A percentile compares a stretch with the other conserved stretches of the same genome.
These are phyloP conservation scores for Teleopsis dalmanni DNA, from an alignment of 1,140 invertebrate genomes.

Conservation along the genomic window DNA sequence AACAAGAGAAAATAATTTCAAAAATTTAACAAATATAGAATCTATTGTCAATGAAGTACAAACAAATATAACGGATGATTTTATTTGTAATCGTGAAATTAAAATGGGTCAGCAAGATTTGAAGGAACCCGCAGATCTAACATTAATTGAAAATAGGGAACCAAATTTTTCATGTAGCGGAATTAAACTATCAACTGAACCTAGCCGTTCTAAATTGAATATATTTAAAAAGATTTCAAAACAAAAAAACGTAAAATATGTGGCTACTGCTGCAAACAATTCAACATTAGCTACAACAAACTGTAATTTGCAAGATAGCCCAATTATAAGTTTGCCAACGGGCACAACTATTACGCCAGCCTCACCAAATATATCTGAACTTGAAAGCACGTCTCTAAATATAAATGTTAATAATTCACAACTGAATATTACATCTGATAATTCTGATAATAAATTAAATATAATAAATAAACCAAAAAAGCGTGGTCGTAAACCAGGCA, in stretches of 20 bases:
- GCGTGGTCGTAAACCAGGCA: conserved; percentile 33
- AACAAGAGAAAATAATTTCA: no score
- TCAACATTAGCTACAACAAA: no score
- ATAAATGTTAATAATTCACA: background rate
- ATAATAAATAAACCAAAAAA: conserved; percentile 24
- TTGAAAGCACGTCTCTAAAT: background rate
- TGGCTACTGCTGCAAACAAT: no score
- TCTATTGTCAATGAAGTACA: no score
- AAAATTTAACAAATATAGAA: no score
- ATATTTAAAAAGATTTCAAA: conserved; percentile 72
- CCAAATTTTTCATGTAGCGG: background rate
- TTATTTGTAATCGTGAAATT: no score
- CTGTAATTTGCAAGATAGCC: no score
- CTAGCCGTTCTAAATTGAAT: conserved; percentile 73
- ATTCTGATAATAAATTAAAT: background rate
- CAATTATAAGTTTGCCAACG: conserved; percentile 28
- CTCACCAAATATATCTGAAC: conserved; percentile 5
- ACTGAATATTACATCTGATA: background rate
- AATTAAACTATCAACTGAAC: conserved; percentile 60
- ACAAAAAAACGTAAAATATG: no score
- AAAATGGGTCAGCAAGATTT: background rate
- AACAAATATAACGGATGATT: no score
- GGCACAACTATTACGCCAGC: conserved; percentile 39
- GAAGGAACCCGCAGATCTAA: background rate
- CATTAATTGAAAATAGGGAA: background rate